Base-by-base conservation (phyloP, 2,113 vertebrate genomes). In the Chamaea fasciata region DNA sequence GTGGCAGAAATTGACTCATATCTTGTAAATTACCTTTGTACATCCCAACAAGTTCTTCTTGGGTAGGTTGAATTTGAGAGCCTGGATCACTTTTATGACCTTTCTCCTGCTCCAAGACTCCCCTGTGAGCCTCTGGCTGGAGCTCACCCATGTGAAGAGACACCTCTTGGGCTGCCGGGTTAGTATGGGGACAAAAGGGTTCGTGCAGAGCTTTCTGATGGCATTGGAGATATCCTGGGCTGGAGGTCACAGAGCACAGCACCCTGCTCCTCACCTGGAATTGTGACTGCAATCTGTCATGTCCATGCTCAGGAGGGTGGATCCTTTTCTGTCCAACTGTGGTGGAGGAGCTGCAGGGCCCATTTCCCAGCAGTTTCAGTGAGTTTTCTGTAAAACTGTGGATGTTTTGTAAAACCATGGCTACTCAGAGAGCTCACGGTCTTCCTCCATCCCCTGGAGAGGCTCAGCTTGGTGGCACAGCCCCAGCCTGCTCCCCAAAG, bases 1-100 rank as follows among this genome's bases (percentile, higher is more conserved):
- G 19, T 6, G 7, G n/a, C 81, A 89, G 50, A 26, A 91, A n/a
- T 70, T 57, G 13, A 56, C 22, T 84, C 59, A 10, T 23, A 5
- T 22, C 22, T 37, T 60, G 14, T 35, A 27, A 47, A 89, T 80
- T 28, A 56, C 6, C 21, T 83, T 62, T 52, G 59, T 21, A 17
- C 26, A 71, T 39, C 33, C 28, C 0, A 0, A 44, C 7, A n/a
- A 5, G 4, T 11, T 83, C 21, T 47, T 56, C 33, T 65, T 35
- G 50, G 23, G 26, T 33, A 41, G 10, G 10, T 47, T 14, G 52
- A 39, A 11, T 46, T 33, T 33, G 68, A 56, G 37, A 77, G 8
- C 30, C 69, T 67, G 30, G 20, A 15, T 50, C 56, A 20, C 7
- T 83, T 67, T 57, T 57, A n/a, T 9, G 56, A 26, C 39, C 1